Evolutionary conservation across 2,113 vertebrate genomes (phyloP).

Genomic region (Promerops cafer): DNA sequence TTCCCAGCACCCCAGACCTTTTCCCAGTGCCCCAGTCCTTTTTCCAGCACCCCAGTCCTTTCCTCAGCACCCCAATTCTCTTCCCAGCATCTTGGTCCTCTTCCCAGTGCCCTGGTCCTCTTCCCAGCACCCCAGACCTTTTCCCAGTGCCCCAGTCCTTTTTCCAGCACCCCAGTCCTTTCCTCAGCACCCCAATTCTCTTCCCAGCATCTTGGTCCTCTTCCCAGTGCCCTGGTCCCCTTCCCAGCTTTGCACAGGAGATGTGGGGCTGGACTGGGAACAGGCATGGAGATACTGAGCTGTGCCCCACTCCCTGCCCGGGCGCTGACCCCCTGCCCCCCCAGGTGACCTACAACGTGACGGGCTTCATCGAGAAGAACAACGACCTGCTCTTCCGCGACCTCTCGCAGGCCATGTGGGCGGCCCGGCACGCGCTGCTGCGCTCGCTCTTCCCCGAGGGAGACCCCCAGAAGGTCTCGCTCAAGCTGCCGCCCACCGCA

Average conservation of each 20-base stretch:
- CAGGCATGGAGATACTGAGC: fast-evolving
- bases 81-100: fast-evolving
- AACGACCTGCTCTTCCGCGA: slow-evolving; percentile 78
- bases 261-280: background rate
- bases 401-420: slow-evolving; percentile 79
- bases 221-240: background rate
- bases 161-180: fast-evolving
- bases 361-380: slow-evolving; percentile 79
- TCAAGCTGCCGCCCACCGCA: slow-evolving; percentile 75
- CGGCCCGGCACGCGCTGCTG: slow-evolving; percentile 60
- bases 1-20: fast-evolving
- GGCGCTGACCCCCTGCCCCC: fast-evolving
- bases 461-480: slow-evolving; percentile 66
- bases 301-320: fast-evolving
- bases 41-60: too few relatives aligned
- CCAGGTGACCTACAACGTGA: slow-evolving; percentile 75
- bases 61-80: too few relatives aligned
- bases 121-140: fast-evolving
- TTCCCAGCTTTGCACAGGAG: background rate
- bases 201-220: background rate
- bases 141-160: fast-evolving
- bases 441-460: slow-evolving; percentile 77
- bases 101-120: fast-evolving
- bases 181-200: fast-evolving
- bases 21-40: background rate